Evolutionary conservation across 2,888 invertebrate genomes (phyloP).

Genomic region (Caenorhabditis sulstoni): DNA sequence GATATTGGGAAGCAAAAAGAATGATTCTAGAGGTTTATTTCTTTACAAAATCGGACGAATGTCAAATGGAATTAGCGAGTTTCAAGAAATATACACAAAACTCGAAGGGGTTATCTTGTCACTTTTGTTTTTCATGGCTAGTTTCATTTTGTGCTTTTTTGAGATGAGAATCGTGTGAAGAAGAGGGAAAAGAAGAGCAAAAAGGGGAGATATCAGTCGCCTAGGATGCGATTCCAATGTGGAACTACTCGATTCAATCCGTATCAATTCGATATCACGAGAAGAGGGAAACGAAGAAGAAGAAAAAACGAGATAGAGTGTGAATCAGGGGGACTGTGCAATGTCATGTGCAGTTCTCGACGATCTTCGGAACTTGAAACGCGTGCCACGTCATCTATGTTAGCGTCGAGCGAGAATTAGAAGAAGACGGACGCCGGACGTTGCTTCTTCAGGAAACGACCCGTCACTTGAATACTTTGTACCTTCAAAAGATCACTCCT

Average conservation of each 20-base stretch:
- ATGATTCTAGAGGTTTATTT: too few species aligned
- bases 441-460: constrained; percentile 66
- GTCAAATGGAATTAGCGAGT: constrained; percentile 4
- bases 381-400: constrained; percentile 63
- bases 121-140: not conserved
- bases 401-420: constrained; percentile 60
- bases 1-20: too few species aligned
- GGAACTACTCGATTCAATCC: constrained; percentile 50
- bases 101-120: not conserved
- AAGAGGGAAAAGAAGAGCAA: constrained; percentile 12
- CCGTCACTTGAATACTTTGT: constrained; percentile 38
- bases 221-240: constrained; percentile 46
- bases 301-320: constrained; percentile 10
- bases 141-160: constrained; percentile 15
- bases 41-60: too few species aligned
- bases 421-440: constrained; percentile 63
- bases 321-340: constrained; percentile 34
- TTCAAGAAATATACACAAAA: not conserved
- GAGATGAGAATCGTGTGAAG: constrained; percentile 15
- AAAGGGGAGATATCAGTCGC: constrained; percentile 26
- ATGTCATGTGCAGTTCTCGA: constrained; percentile 80
- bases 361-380: constrained; percentile 81
- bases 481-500: too few species aligned
- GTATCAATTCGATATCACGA: constrained; percentile 44
- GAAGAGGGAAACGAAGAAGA: constrained; percentile 20